Evolutionary conservation across 2,113 vertebrate genomes (phyloP).

Genomic region (Natator depressus): DNA sequence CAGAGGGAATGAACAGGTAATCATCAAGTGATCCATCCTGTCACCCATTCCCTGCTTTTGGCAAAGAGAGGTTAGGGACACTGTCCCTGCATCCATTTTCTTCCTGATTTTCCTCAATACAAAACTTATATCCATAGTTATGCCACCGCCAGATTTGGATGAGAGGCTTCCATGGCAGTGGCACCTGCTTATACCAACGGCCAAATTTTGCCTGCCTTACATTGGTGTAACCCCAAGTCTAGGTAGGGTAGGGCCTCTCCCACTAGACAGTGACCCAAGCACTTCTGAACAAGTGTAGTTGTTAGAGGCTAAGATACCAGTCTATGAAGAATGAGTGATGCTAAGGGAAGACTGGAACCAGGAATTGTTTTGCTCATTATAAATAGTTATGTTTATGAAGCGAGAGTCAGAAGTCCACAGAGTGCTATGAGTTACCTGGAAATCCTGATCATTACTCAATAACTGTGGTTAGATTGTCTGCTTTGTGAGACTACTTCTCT

Average conservation of each 20-base stretch:
- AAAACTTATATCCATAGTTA: not conserved
- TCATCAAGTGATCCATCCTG: no score
- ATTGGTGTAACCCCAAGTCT: not conserved
- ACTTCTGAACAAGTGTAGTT: not conserved
- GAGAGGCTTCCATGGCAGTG: not conserved
- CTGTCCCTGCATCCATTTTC: not conserved
- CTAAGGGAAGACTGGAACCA: not conserved
- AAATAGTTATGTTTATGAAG: not conserved
- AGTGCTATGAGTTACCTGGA: not conserved
- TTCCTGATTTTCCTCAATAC: not conserved
- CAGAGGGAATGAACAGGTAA: no score
- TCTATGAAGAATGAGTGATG: not conserved
- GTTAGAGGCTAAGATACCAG: not conserved
- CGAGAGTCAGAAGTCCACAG: not conserved
- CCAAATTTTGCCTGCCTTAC: not conserved
- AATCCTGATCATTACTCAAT: slow-evolving; percentile 4
- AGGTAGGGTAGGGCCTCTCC: not conserved
- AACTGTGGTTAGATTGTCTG: not conserved
- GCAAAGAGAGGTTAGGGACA: no score
- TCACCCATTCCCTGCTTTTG: no score
- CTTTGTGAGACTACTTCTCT: not conserved
- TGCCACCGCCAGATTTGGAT: not conserved
- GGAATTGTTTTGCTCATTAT: not conserved
- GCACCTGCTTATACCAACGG: not conserved
- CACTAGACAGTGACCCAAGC: not conserved